phyloP scores from a whole-genome alignment of 2,888 invertebrate species.

The Drosophila atroscutellata region DNA sequence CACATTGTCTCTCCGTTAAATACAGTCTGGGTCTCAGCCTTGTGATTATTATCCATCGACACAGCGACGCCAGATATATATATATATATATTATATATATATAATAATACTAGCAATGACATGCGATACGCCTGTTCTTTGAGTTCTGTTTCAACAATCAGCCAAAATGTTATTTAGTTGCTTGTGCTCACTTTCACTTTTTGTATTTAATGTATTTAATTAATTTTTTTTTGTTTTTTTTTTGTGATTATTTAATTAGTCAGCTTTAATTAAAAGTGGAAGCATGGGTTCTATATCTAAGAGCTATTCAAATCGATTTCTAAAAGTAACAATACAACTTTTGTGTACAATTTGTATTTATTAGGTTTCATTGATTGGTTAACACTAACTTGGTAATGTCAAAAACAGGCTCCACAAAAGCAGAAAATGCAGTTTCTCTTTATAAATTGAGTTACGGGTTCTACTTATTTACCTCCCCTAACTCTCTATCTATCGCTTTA shows the following conservation, averaged over 20 bases:
- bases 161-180: background rate
- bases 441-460: background rate
- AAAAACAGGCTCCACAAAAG: background rate
- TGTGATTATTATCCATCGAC: constrained; percentile 45
- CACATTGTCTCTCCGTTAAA: constrained; percentile 61
- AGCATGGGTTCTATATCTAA: background rate
- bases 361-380: background rate
- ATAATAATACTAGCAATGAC: background rate
- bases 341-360: background rate
- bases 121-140: background rate
- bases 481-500: background rate
- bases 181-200: constrained; percentile 6
- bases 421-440: background rate
- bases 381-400: background rate
- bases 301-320: background rate
- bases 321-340: background rate
- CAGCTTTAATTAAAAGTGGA: background rate
- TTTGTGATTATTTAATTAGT: background rate
- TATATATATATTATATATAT: constrained; percentile 4
- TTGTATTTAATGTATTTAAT: background rate
- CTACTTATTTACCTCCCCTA: background rate
- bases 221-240: background rate
- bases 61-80: constrained; percentile 51
- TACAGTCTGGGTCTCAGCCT: constrained; percentile 33
- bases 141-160: background rate